Evolutionary conservation across 1,140 invertebrate genomes (phyloP), one percentile per base, ranked within the genome.

Genomic region (Listronotus oregonensis): DNA sequence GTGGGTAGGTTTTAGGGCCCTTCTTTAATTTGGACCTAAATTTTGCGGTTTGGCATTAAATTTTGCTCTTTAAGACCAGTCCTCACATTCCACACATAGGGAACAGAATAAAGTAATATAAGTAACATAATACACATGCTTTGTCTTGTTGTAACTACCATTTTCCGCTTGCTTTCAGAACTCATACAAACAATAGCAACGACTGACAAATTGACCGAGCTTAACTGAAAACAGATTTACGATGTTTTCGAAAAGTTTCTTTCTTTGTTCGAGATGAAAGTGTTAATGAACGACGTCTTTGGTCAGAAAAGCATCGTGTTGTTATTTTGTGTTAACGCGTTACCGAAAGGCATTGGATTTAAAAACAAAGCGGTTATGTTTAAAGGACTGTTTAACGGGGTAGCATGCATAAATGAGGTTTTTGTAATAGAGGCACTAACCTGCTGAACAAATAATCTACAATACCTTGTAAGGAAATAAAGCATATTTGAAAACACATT

Each of bases 241-340:
- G 49, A 62, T 62, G 60, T 62, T 54, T 62, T 62, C 50, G 50
- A 18, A 62, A 62, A 54, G 49, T 62, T 52, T 54, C 49, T 37
- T 44, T 27, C 50, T 62, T 62, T 62, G 60, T 62, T 54, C 5
- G 31, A 14, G 18, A 12, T 9, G 18, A 54, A 62, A 40, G 60
- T 62, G 60, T 54, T 62, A 62, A 62, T 62, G 60, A 62, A 46
- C 32, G 60, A 62, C 60, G 58, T 60, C 31, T 49, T 17, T 15
- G 31, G 39, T 27, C 49, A 62, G 60, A 62, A 62, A 54, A 62
- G 60, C 50, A 54, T 34, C 3, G 43, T 62, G 60, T 62, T 62
- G 50, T 62, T 62, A 62, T 62, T 62, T 62, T 62, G 37, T 44
- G 50, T 62, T 62, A 62, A 62, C 60, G 60, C 60, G 50, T 62